Evolutionary conservation across 1,140 invertebrate species (phyloP).

Genomic region (Tetramorium parvispinum): DNA sequence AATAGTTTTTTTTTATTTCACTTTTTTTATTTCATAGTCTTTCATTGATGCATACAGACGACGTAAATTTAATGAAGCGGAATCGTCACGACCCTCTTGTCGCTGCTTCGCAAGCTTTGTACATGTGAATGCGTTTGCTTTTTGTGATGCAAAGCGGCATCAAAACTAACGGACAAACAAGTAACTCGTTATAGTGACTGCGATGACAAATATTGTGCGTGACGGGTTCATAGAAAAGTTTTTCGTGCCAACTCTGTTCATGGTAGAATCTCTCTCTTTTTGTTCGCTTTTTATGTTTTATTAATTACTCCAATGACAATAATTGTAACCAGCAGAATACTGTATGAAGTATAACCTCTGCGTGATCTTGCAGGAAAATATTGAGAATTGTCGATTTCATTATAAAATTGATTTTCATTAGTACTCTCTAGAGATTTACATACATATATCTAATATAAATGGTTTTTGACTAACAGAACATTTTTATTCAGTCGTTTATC

Average conservation of each 20-base stretch:
- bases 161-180: slow-evolving; percentile 62
- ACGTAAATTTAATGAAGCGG: background rate
- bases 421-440: background rate
- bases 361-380: slow-evolving; percentile 3
- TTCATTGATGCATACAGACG: background rate
- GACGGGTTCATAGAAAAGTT: slow-evolving; percentile 38
- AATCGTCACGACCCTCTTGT: background rate
- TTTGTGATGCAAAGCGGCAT: slow-evolving; percentile 43
- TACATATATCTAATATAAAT: slow-evolving; percentile 8
- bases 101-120: background rate
- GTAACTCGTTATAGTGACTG: slow-evolving; percentile 53
- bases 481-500: slow-evolving; percentile 47
- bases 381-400: slow-evolving; percentile 27
- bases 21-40: background rate
- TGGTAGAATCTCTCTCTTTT: background rate
- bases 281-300: slow-evolving; percentile 8
- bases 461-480: background rate
- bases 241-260: slow-evolving; percentile 14
- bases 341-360: background rate
- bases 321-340: slow-evolving; percentile 9
- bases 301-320: slow-evolving; percentile 4
- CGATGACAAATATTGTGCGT: slow-evolving; percentile 56
- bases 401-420: background rate
- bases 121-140: slow-evolving; percentile 1
- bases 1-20: background rate